These are phyloP conservation scores for Clivina fossor DNA, from an alignment of 2,888 invertebrate species.

Conservation along the genomic window DNA sequence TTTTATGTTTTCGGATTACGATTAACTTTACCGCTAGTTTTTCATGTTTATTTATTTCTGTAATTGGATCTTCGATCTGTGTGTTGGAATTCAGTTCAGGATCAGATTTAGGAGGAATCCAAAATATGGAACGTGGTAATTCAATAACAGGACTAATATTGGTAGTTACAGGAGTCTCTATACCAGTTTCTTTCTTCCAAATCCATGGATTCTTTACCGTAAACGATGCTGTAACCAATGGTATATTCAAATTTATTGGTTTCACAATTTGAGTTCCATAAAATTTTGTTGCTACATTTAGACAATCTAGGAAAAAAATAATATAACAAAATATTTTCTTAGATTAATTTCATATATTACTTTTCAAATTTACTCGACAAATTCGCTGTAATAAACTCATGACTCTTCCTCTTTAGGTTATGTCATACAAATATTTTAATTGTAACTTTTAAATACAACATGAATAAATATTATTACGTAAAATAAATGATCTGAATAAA, in stretches of 20 bases:
- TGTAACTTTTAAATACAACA: constrained; percentile 17
- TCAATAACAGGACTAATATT: constrained; percentile 40
- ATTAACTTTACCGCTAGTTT: constrained; percentile 74
- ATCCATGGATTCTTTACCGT: constrained; percentile 45
- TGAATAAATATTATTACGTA: neutral
- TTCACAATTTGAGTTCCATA: constrained; percentile 11
- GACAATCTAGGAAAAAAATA: constrained; percentile 13
- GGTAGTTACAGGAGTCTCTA: constrained; percentile 44
- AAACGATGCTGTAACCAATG: constrained; percentile 3
- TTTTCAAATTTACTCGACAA: constrained; percentile 18
- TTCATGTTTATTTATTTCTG: constrained; percentile 53
- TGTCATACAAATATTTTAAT: constrained; percentile 15
- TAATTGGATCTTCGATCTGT: constrained; percentile 44
- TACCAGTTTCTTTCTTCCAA: constrained; percentile 45
- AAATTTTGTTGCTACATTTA: constrained; percentile 6
- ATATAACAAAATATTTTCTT: neutral
- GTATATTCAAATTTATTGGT: constrained; percentile 1
- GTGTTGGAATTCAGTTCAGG: constrained; percentile 34
- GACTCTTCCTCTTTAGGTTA: constrained; percentile 9
- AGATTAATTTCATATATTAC: neutral
- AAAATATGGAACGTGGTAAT: constrained; percentile 45
- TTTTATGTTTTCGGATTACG: constrained; percentile 77
- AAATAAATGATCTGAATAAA: neutral
- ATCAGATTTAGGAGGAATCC: constrained; percentile 41
- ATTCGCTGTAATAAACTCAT: constrained; percentile 9